These are phyloP conservation scores for Calyptomena viridis DNA, from an alignment of 2,113 vertebrate species.

Conservation along the genomic window DNA sequence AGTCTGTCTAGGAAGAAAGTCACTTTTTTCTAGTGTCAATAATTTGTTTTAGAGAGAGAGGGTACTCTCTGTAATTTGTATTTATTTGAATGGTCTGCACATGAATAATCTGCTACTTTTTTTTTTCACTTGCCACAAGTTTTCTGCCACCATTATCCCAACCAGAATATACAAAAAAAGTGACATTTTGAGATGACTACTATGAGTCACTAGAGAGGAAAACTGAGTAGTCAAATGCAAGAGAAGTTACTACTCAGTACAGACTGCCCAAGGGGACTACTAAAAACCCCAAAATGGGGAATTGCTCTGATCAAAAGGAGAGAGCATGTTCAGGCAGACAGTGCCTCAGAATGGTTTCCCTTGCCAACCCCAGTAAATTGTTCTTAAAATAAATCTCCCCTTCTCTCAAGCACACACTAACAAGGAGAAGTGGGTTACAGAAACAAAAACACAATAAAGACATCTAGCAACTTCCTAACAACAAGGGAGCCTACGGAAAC, in stretches of 20 bases:
- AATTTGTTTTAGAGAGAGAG: background rate
- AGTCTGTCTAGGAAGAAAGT: background rate
- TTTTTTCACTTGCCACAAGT: background rate
- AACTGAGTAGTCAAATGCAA: background rate
- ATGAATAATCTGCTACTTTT: background rate
- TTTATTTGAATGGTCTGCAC: background rate
- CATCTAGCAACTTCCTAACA: background rate
- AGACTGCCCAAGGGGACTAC: background rate
- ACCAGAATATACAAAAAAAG: background rate
- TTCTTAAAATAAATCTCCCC: background rate
- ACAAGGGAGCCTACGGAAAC: background rate
- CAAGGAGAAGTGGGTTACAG: background rate
- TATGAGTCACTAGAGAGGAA: background rate
- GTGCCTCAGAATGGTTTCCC: background rate
- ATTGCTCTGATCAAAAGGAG: background rate
- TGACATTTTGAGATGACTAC: background rate
- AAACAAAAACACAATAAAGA: background rate
- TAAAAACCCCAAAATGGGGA: background rate
- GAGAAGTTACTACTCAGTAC: background rate
- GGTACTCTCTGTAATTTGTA: background rate
- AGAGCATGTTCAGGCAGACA: background rate
- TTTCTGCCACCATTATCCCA: background rate
- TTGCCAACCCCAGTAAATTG: background rate
- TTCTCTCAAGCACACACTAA: background rate
- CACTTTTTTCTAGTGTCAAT: background rate